Conservation (phyloP, 2,113 vertebrate genomes). For the Pelodiscus sinensis region DNA sequence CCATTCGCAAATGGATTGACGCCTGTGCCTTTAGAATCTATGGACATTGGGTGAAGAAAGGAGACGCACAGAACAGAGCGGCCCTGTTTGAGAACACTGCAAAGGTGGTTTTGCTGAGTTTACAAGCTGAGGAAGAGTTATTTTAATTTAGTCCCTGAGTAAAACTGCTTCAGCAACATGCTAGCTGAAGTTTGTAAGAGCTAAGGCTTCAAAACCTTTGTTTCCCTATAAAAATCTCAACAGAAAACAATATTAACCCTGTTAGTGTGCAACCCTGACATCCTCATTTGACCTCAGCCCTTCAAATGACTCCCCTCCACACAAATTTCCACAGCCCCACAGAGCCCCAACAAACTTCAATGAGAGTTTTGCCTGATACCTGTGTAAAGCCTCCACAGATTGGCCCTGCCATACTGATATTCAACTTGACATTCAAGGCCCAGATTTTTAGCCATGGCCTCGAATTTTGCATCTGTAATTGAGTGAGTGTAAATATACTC, state of each 20-base stretch:
- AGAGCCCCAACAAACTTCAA: background rate
- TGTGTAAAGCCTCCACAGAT: background rate
- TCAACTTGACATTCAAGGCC: background rate
- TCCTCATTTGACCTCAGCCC: background rate
- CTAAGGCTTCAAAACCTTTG: background rate
- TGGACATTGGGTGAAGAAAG: conserved; percentile 99
- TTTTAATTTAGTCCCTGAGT: conserved; percentile 5
- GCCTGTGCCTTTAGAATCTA: conserved; percentile 96
- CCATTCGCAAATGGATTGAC: conserved; percentile 93
- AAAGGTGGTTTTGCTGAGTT: conserved; percentile 89
- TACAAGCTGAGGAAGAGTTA: conserved; percentile 78
- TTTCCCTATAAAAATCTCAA: fast-evolving
- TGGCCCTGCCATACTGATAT: fast-evolving
- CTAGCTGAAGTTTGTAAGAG: background rate
- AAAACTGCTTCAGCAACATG: fast-evolving
- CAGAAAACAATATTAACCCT: fast-evolving
- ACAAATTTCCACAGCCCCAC: background rate
- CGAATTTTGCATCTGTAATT: background rate
- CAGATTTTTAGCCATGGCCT: background rate
- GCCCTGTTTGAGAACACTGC: conserved; percentile 98
- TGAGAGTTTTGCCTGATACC: background rate
- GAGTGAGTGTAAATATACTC: background rate
- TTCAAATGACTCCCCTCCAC: background rate
- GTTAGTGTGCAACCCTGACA: background rate
- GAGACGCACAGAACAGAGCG: conserved; percentile 94